Base-by-base conservation (phyloP, 35 echinoderm and acorn worm genomes). In the Lytechinus variegatus region DNA sequence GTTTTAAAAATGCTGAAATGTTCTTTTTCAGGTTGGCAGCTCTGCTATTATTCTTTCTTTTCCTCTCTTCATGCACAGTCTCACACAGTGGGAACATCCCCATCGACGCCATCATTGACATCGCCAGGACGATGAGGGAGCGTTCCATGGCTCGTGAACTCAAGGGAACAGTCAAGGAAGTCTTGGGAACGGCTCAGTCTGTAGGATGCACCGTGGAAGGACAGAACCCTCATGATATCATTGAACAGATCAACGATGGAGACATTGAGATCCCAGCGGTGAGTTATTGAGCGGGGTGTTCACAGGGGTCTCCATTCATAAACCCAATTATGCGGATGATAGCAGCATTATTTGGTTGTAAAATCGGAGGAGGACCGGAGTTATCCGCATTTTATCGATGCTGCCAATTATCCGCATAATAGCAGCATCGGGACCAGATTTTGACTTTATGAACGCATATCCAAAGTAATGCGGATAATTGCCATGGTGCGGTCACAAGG, bases 201-300 rank as follows among this genome's bases (percentile, higher is more conserved):
- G 33, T 44, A 44, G 33, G 33, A 44, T 44, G 33, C 33, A 44
- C 33, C 33, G 33, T 44, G 8, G 97, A 99, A n/a, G 71, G 94
- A 16, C 92, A 95, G 54, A 94, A 95, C 86, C 98, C 98, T 13
- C 98, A 99, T 61, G 98, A 99, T 89, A 87, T 99, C 95, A 99
- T 99, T 27, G 97, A 99, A 0, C 86, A 94, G 28, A 97, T 99
- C 93, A 94, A 99, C 89, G 95, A 96, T 71, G 98, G 97, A 27
- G 98, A 99, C 61, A 96, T 96, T 54, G 98, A 99, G 54, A 96
- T 99, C 11, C 98, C 98, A 89, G 98, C 97, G 44, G 98, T 99
- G 86, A 96, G 97, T 96, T 5, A 71, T 21, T 14, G 12, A 56
- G 14, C 33, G 2, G 33, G 33, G 33, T 54, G 12, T 92, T 13